Percentiles rank a stretch among this genome's conserved stretches.
Conservation (phyloP, 2,888 invertebrate genomes). For the Catocala fraxini region DNA sequence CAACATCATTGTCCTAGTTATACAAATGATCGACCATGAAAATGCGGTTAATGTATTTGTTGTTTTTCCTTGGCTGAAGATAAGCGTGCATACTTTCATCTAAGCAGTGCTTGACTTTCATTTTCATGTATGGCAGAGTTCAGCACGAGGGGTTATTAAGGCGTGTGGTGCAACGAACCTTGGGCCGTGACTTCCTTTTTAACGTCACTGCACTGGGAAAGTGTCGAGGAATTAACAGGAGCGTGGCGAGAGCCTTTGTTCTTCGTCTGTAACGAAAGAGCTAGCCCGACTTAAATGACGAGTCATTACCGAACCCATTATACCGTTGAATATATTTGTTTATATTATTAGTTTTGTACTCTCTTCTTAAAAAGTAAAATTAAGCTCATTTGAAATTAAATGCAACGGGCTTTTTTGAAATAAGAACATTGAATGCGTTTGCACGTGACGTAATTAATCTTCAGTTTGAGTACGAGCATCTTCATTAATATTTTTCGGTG, state of each 20-base stretch:
- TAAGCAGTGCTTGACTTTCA: constrained; percentile 63
- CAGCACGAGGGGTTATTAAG: constrained; percentile 53
- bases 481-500: constrained; percentile 37
- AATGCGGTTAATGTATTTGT: constrained; percentile 59
- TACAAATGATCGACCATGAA: constrained; percentile 50
- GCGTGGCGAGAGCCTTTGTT: constrained; percentile 77
- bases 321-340: constrained; percentile 70
- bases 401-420: constrained; percentile 17
- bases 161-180: constrained; percentile 70
- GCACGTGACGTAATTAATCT: constrained; percentile 13
- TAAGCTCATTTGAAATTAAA: constrained; percentile 44
- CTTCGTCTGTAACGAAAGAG: constrained; percentile 68
- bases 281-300: constrained; percentile 57
- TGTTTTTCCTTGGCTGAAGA: constrained; percentile 46
- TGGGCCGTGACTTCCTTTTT: constrained; percentile 84
- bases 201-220: constrained; percentile 77
- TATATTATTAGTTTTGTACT: constrained; percentile 59
- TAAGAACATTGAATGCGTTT: constrained; percentile 13
- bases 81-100: constrained; percentile 59
- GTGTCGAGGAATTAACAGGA: constrained; percentile 78
- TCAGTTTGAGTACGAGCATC: constrained; percentile 23
- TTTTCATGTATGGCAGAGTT: constrained; percentile 66
- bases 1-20: constrained; percentile 10
- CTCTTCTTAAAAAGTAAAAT: constrained; percentile 29
- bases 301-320: constrained; percentile 66